phyloP scores from a whole-genome alignment of 2,797 vertebrate genomes.

The Anabas testudineus region DNA sequence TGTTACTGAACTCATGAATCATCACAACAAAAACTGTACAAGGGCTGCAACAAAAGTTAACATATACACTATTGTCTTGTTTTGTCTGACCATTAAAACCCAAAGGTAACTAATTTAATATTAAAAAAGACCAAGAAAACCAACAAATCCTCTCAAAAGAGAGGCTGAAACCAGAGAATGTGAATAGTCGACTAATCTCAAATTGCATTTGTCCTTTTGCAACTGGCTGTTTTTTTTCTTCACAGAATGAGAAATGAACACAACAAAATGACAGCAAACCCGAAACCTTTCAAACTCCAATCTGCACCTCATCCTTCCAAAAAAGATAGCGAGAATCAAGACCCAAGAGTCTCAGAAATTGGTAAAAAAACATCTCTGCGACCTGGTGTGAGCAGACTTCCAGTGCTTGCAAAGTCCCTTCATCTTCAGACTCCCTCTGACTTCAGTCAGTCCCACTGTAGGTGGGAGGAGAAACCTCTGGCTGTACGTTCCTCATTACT shows the following conservation, averaged over 20 bases:
- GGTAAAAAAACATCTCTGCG: conserved; percentile 48
- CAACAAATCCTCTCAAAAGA: too few species aligned
- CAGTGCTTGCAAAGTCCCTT: conserved; percentile 80
- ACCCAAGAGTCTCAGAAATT: conserved; percentile 61
- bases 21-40: too few species aligned
- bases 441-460: conserved; percentile 64
- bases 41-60: too few species aligned
- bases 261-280: conserved; percentile 59
- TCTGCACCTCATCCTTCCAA: conserved; percentile 35
- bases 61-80: too few species aligned
- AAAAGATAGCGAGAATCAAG: conserved; percentile 75
- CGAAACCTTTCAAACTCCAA: conserved; percentile 56
- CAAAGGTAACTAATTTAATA: too few species aligned
- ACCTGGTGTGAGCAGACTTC: conserved; percentile 77
- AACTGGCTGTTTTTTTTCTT: conserved; percentile 11
- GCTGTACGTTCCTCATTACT: conserved; percentile 67
- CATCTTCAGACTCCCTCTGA: conserved; percentile 58
- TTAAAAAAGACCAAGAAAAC: too few species aligned
- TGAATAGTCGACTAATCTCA: background rate
- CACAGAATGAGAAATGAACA: conserved; percentile 74
- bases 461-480: conserved; percentile 81
- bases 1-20: fast-evolving
- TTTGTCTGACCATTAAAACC: too few species aligned
- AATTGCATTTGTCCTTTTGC: conserved; percentile 3
- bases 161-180: too few species aligned